These are phyloP conservation scores for Pararge aegeria DNA, from an alignment of 1,140 invertebrate genomes.

Conservation along the genomic window DNA sequence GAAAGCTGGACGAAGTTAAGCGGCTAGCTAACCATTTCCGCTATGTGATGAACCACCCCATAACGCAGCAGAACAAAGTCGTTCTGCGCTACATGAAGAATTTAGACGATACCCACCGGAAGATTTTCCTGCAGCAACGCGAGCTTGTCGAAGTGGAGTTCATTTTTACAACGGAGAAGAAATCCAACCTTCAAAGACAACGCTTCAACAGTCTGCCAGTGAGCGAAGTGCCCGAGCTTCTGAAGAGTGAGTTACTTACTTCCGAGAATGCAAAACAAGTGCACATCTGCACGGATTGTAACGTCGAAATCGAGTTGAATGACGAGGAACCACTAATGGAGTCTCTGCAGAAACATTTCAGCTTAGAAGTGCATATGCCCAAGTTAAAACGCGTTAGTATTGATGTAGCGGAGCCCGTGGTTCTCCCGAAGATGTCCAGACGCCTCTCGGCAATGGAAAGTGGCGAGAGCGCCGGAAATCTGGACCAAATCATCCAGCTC, in stretches of 20 bases:
- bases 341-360: slow-evolving; percentile 66
- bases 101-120: slow-evolving; percentile 56
- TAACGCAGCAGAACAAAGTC: slow-evolving; percentile 44
- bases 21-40: slow-evolving; percentile 56
- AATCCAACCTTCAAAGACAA: slow-evolving; percentile 64
- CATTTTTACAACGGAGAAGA: slow-evolving; percentile 72
- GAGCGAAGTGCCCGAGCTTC: slow-evolving; percentile 65
- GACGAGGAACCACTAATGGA: slow-evolving; percentile 69
- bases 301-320: slow-evolving; percentile 65
- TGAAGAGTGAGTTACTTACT: slow-evolving; percentile 55
- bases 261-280: slow-evolving; percentile 61
- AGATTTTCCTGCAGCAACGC: slow-evolving; percentile 53
- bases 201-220: slow-evolving; percentile 69
- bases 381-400: slow-evolving; percentile 68
- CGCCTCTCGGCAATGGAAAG: slow-evolving; percentile 61
- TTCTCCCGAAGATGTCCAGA: slow-evolving; percentile 66
- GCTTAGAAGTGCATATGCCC: slow-evolving; percentile 57
- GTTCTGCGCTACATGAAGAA: slow-evolving; percentile 52
- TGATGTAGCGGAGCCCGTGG: slow-evolving; percentile 63
- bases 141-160: slow-evolving; percentile 68
- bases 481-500: slow-evolving; percentile 52
- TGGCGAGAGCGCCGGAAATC: slow-evolving; percentile 48
- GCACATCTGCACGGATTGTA: slow-evolving; percentile 69
- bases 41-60: slow-evolving; percentile 56
- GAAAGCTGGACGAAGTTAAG: slow-evolving; percentile 62